Base-by-base conservation (phyloP, 2,797 vertebrate genomes). In the Anguilla obscura region DNA sequence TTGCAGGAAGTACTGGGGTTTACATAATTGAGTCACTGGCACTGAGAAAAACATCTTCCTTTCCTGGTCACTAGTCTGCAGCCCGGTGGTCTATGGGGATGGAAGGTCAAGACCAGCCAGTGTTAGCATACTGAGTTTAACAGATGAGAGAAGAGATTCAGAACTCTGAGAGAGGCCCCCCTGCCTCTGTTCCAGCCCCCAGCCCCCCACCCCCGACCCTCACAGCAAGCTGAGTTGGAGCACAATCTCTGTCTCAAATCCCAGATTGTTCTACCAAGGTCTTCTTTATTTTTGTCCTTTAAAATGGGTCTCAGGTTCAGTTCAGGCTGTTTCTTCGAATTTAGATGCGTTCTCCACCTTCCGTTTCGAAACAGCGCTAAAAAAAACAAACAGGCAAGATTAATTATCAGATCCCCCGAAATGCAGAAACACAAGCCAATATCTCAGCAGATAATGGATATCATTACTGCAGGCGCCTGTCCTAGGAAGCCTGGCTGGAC, bases 391-490 rank as follows among this genome's bases (percentile, higher is more conserved):
- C 60, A 56, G 79, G 24, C 45, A 56, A 87, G 66, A 89, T 89
- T 87, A 87, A 89, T 89, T 89, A 84, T 84, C 56, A 74, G 63
- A 58, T 86, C 58, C 86, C 74, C 66, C 85, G 86, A 87, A 86
- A 87, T 58, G 7, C 40, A 54, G 52, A 14, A 90, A 90, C 95
- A 95, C 95, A 93, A 95, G 95, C 36, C 24, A 0, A 24, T 94
- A 93, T 94, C 95, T 96, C 94, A 90, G 91, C 94, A 96, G 94
- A 96, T 96, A 97, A 97, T 96, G 95, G 96, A 94, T 80, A 86
- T 97, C 96, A 95, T 97, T 96, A 96, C 94, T 94, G 95, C 92
- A 93, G 87, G 92, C 92, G 95, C 94, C 94, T 96, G 95, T 96
- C 96, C 95, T 95, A 94, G 94, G 94, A 94, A 69, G 60, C 86